Conservation (phyloP, 2,888 invertebrate species). For the Ornithoptera alexandrae region DNA sequence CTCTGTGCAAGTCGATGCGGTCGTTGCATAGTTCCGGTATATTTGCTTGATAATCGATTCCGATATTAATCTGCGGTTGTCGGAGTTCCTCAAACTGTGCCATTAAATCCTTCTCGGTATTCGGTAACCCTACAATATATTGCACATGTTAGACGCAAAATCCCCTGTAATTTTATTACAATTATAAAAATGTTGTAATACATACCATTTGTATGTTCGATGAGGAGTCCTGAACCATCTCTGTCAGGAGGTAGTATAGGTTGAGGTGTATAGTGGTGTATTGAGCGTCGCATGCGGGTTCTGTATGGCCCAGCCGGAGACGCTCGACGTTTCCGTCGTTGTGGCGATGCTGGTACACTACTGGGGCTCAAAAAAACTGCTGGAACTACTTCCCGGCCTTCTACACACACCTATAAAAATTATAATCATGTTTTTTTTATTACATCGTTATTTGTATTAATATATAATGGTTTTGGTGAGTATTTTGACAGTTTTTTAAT, state of each 20-base stretch:
- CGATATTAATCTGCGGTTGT: constrained; percentile 92
- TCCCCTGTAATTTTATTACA: background rate
- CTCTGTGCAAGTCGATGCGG: constrained; percentile 75
- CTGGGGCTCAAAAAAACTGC: constrained; percentile 89
- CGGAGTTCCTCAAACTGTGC: constrained; percentile 61
- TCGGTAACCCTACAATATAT: constrained; percentile 43
- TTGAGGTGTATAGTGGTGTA: constrained; percentile 90
- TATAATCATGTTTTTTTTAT: background rate
- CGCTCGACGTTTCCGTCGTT: constrained; percentile 82
- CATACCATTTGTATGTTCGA: constrained; percentile 68
- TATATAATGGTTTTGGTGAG: too few species aligned
- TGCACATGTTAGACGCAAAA: background rate
- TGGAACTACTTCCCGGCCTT: constrained; percentile 84
- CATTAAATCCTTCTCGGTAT: constrained; percentile 55
- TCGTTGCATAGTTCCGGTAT: constrained; percentile 82
- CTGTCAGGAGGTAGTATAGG: constrained; percentile 96
- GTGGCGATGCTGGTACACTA: constrained; percentile 85
- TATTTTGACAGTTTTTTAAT: background rate
- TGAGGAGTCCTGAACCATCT: constrained; percentile 91
- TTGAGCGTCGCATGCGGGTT: constrained; percentile 73
- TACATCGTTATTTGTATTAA: too few species aligned
- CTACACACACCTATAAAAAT: constrained; percentile 64
- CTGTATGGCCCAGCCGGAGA: constrained; percentile 80
- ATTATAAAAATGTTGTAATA: background rate
- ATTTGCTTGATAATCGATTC: constrained; percentile 91